Conservation (phyloP, 2,888 invertebrate species). For the Aromia moschata region DNA sequence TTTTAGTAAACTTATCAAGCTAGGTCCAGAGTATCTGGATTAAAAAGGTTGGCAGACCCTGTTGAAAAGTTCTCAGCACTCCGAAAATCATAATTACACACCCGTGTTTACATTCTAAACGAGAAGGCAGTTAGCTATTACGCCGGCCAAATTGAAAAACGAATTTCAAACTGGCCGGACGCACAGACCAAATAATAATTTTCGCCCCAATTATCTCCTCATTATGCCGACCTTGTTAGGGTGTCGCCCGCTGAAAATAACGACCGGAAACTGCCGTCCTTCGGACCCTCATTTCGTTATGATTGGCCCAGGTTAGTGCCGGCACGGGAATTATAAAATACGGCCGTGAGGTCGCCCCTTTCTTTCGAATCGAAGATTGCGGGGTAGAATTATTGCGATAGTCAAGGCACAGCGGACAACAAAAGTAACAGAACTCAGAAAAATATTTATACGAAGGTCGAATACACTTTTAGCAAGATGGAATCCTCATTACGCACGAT, state of each 20-base stretch:
- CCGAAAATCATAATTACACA: slow-evolving; percentile 1
- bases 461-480: no score
- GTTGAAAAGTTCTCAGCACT: no score
- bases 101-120: slow-evolving; percentile 12
- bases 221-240: slow-evolving; percentile 53
- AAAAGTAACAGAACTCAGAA: no score
- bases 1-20: no score
- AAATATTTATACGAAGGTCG: no score
- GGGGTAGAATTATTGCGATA: no score
- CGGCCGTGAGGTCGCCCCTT: not conserved
- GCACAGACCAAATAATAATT: slow-evolving; percentile 41
- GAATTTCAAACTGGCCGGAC: slow-evolving; percentile 11
- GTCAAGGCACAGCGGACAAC: no score
- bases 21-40: no score
- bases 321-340: slow-evolving; percentile 25
- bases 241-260: slow-evolving; percentile 50
- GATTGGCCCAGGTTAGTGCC: slow-evolving; percentile 44
- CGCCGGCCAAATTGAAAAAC: slow-evolving; percentile 17
- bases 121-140: slow-evolving; percentile 15
- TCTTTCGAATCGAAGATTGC: not conserved
- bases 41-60: no score
- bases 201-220: slow-evolving; percentile 55
- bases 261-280: slow-evolving; percentile 49
- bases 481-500: no score
- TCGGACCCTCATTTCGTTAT: slow-evolving; percentile 37